Evolutionary conservation across 1,140 invertebrate genomes (phyloP), one percentile per base, ranked within the genome.

Genomic region (Harpegnathos saltator): DNA sequence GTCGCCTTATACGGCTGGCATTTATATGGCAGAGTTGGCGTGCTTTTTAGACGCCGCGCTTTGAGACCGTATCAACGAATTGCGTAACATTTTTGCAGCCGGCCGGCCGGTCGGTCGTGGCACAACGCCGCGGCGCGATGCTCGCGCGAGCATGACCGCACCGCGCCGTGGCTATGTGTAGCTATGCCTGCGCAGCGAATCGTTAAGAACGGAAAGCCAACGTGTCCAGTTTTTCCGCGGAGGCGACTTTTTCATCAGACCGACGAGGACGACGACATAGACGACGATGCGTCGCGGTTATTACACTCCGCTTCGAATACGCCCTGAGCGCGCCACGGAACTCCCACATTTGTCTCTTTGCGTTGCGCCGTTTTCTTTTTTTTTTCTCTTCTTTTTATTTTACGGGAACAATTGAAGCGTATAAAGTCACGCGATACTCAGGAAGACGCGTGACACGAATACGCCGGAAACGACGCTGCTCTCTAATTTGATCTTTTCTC

Each of bases 1-100:
- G 85, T 72, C 81, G 71, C 87, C 87, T 78, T 88, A 87, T 82
- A 88, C 24, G 86, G 83, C 15, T 77, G 85, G 68, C 85, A 82
- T 88, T 88, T 88, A 87, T 87, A 72, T 83, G n/a, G n/a, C n/a
- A n/a, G 82, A 84, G 65, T 19, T 44, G 75, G 72, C 82, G 61
- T 54, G 24, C 33, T 81, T 81, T 84, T 86, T 81, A 80, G 82
- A 74, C 58, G 48, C 56, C 75, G 65, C 19, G n/a, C 68, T 78
- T 86, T 62, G 14, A 86, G 29, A 59, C 72, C 68, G 12, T 77
- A 86, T 78, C 65, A 58, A 61, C 48, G 66, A 86, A 78, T 87
- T 86, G 61, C 85, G 71, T 69, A 86, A 87, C 54, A 86, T 85
- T 87, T 87, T 87, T 77, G 85, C 83, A 61, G 78, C 17, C 38